These are phyloP conservation scores for Sapayoa aenigma DNA, from an alignment of 2,113 vertebrate genomes.

Conservation along the genomic window DNA sequence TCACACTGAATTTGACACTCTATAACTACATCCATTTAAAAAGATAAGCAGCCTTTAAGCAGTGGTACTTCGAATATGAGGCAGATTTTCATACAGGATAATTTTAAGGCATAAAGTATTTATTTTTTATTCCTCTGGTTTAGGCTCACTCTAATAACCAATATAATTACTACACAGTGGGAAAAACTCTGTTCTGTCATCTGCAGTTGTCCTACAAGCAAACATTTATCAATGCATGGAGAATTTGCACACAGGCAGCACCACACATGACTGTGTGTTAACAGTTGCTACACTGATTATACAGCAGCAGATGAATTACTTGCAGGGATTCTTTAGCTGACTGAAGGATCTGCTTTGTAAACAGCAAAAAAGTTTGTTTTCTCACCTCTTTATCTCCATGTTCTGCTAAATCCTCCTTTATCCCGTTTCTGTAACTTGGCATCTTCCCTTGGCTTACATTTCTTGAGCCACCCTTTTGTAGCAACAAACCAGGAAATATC, in stretches of 20 bases:
- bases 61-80: not conserved
- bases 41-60: not conserved
- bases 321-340: not conserved
- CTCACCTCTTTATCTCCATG: not conserved
- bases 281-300: not conserved
- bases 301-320: not conserved
- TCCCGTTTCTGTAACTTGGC: not conserved
- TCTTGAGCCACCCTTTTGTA: not conserved
- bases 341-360: not conserved
- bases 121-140: not conserved
- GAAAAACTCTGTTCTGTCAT: not conserved
- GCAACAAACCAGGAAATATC: not conserved
- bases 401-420: not conserved
- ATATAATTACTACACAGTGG: not conserved
- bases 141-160: not conserved
- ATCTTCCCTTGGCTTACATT: not conserved
- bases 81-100: not conserved
- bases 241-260: not conserved
- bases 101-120: not conserved
- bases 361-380: not conserved
- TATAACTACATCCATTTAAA: not conserved
- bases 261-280: not conserved
- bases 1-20: not conserved
- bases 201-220: not conserved
- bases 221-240: not conserved